phyloP scores from a whole-genome alignment of 1,140 invertebrate genomes.

The Pteromalus puparum region DNA sequence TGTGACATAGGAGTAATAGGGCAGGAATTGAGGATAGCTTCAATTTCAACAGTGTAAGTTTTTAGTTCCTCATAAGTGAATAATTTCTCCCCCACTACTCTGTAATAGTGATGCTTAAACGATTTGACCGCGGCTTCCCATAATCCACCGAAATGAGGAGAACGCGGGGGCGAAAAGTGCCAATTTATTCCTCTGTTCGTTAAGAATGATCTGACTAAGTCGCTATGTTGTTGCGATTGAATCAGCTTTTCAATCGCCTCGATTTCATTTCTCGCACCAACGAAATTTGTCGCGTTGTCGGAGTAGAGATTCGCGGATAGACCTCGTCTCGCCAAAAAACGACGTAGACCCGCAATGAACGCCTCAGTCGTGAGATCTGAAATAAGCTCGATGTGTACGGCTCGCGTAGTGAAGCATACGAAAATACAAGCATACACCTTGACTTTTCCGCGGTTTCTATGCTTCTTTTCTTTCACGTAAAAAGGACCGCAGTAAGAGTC shows the following conservation, averaged over 20 bases:
- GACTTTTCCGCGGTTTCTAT: conserved; percentile 31
- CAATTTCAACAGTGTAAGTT: conserved; percentile 56
- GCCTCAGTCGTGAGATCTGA: conserved; percentile 58
- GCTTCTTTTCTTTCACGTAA: conserved; percentile 54
- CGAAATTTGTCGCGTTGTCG: conserved; percentile 58
- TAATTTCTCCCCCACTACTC: not conserved
- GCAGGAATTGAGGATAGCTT: conserved; percentile 58
- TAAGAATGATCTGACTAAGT: not conserved
- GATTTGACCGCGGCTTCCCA: conserved; percentile 53
- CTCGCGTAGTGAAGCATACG: conserved; percentile 54
- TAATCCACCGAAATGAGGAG: conserved; percentile 47
- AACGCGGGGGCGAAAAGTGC: conserved; percentile 48
- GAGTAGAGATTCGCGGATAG: conserved; percentile 48
- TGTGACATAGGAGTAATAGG: conserved; percentile 53
- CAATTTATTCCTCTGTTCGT: not conserved
- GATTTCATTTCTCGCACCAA: conserved; percentile 55
- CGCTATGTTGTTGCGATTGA: not conserved
- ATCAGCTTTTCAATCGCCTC: not conserved
- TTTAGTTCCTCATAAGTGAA: conserved; percentile 57
- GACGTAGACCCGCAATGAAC: conserved; percentile 58
- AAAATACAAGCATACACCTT: conserved; percentile 52
- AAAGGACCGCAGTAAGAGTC: conserved; percentile 65
- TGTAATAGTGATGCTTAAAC: conserved; percentile 2
- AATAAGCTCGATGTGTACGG: conserved; percentile 63
- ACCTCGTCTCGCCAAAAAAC: conserved; percentile 60